Percentiles rank a stretch among this genome's conserved stretches.
Evolutionary conservation across 35 echinoderm and acorn worm species (phyloP).

Genomic region (Chiridota heheva): DNA sequence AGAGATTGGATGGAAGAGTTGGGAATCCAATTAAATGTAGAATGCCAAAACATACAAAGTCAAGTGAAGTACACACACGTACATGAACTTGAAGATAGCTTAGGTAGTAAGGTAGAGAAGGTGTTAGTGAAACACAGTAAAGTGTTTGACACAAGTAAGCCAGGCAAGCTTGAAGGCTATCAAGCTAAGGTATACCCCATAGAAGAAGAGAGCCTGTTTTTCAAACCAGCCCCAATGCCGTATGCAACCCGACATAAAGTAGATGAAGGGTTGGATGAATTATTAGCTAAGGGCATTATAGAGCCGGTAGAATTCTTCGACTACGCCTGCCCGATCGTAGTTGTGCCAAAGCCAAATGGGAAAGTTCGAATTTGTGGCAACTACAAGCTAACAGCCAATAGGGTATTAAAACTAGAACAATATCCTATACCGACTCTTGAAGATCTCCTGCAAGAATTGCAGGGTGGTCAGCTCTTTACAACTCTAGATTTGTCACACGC

Average conservation of each 20-base stretch:
- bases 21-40: background rate
- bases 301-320: constrained; percentile 33
- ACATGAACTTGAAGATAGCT: background rate
- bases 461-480: constrained; percentile 32
- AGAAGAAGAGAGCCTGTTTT: constrained; percentile 8
- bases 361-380: constrained; percentile 52
- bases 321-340: constrained; percentile 32
- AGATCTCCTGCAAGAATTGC: constrained; percentile 32
- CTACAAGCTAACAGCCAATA: constrained; percentile 53
- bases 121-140: background rate
- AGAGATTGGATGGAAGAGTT: background rate
- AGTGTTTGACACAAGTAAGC: background rate
- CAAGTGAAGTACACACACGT: background rate
- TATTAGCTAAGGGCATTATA: constrained; percentile 29
- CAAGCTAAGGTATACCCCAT: background rate
- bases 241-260: constrained; percentile 42
- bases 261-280: background rate
- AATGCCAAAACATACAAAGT: too few relatives aligned
- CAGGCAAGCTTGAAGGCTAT: background rate
- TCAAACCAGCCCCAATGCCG: constrained; percentile 19
- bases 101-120: background rate
- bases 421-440: constrained; percentile 53
- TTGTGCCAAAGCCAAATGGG: constrained; percentile 21
- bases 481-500: constrained; percentile 46
- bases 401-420: constrained; percentile 37